These are phyloP conservation scores for Diadema setosum DNA, from an alignment of 35 echinoderm and acorn worm genomes.

Conservation along the genomic window DNA sequence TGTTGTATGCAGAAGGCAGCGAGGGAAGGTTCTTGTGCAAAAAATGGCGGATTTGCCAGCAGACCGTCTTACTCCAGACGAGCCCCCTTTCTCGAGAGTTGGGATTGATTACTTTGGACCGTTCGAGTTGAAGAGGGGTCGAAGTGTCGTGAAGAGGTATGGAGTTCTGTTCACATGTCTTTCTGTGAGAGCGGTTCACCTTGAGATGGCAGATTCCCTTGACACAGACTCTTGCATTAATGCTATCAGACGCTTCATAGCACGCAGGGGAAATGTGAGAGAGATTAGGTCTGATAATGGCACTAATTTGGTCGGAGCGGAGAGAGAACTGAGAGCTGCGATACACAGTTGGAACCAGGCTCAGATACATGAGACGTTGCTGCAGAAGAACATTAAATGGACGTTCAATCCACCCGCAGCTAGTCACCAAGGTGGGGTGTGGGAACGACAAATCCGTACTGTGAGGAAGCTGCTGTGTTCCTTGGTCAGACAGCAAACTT, in stretches of 20 bases:
- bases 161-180: background rate
- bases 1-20: no score
- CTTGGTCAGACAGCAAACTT: background rate
- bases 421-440: conserved; percentile 9
- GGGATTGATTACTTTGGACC: no score
- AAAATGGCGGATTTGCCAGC: no score
- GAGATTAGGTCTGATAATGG: conserved; percentile 33
- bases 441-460: conserved; percentile 30
- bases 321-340: background rate
- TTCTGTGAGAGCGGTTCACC: background rate
- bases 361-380: background rate
- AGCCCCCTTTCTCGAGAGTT: no score
- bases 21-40: no score
- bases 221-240: conserved; percentile 70
- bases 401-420: conserved; percentile 30
- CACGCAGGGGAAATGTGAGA: background rate
- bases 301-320: conserved; percentile 11
- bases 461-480: background rate
- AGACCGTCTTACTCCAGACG: no score
- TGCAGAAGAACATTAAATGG: background rate
- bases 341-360: background rate
- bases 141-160: background rate
- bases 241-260: background rate
- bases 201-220: background rate
- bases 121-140: no score